Evolutionary conservation across 2,797 vertebrate genomes (phyloP).

Genomic region (Melanotaenia nigrans): DNA sequence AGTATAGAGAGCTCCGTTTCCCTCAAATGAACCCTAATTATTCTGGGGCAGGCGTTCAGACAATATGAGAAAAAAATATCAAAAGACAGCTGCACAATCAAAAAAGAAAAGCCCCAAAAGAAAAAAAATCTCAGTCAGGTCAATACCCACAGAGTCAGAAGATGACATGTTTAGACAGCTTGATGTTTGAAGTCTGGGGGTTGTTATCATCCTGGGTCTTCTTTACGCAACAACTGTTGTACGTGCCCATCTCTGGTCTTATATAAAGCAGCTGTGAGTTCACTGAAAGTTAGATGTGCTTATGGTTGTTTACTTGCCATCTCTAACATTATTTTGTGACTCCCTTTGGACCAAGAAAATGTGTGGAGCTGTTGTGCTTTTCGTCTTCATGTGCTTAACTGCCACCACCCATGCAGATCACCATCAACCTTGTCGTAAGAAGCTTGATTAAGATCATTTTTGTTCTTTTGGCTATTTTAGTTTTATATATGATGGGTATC

Average conservation of each 20-base stretch:
- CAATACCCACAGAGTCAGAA: constrained; percentile 38
- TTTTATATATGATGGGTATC: background rate
- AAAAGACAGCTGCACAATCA: constrained; percentile 59
- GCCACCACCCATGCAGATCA: constrained; percentile 65
- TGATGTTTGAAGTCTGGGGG: constrained; percentile 46
- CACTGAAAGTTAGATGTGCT: constrained; percentile 43
- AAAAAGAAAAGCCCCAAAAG: constrained; percentile 13
- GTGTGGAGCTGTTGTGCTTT: constrained; percentile 55
- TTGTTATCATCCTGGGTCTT: constrained; percentile 9
- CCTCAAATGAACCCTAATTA: constrained; percentile 7
- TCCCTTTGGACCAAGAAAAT: constrained; percentile 62
- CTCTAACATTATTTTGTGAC: constrained; percentile 41
- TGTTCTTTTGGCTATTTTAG: background rate
- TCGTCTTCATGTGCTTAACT: constrained; percentile 72
- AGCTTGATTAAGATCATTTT: constrained; percentile 5
- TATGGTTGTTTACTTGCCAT: constrained; percentile 40
- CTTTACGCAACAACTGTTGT: constrained; percentile 36
- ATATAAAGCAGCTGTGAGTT: constrained; percentile 66
- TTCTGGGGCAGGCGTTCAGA: background rate
- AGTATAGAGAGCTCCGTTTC: background rate
- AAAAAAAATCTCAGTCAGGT: constrained; percentile 19
- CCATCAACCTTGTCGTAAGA: constrained; percentile 82
- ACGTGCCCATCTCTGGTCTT: constrained; percentile 12
- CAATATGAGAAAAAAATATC: constrained; percentile 21
- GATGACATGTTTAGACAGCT: constrained; percentile 66